Conservation (phyloP, 2,888 invertebrate genomes). For the Polydrusus cervinus region DNA sequence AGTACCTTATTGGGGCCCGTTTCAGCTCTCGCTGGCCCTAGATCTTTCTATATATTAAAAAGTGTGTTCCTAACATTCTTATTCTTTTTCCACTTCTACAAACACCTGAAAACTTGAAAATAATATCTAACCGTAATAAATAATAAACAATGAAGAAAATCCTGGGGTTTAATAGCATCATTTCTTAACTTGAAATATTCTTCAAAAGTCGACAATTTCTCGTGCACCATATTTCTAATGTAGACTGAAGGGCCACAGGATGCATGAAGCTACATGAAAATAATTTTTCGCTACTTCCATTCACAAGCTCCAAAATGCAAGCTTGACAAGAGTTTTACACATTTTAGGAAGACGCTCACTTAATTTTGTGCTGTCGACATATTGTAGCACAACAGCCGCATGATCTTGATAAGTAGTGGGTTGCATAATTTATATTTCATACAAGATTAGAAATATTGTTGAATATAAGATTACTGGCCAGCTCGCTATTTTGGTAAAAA, state of each 20-base stretch:
- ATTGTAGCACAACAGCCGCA: background rate
- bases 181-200: background rate
- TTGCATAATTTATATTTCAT: background rate
- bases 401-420: background rate
- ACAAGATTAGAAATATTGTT: no score
- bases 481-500: no score
- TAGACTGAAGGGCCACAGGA: background rate
- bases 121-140: no score
- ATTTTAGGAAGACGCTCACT: background rate
- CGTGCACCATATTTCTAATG: background rate
- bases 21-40: no score
- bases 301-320: background rate
- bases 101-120: no score
- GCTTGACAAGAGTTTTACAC: conserved; percentile 1
- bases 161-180: background rate
- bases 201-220: background rate
- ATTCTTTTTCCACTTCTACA: no score
- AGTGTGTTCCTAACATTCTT: no score
- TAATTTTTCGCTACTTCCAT: background rate
- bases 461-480: no score
- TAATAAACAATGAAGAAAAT: no score
- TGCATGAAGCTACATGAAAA: background rate
- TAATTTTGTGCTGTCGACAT: background rate
- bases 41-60: no score
- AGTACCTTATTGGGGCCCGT: no score